Evolutionary conservation across 1,140 invertebrate species (phyloP).

Genomic region (Leptinotarsa undecemlineata): DNA sequence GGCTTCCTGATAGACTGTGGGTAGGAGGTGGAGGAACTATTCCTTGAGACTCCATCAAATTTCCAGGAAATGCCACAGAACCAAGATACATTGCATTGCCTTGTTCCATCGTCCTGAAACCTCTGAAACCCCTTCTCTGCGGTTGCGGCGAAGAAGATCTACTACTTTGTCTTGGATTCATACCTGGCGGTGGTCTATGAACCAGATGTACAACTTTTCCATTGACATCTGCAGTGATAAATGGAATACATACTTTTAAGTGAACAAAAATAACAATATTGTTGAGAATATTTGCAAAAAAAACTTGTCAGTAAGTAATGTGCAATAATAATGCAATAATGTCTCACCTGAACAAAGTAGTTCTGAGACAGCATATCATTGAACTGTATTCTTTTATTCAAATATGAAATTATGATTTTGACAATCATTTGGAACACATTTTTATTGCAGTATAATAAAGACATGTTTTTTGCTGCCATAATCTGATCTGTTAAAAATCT

Average conservation of each 20-base stretch:
- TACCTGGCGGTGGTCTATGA: conserved; percentile 74
- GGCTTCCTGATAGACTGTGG: conserved; percentile 56
- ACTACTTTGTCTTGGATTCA: conserved; percentile 51
- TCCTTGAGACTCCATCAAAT: conserved; percentile 62
- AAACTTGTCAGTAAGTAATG: too few species aligned
- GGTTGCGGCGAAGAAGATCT: conserved; percentile 53
- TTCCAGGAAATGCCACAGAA: conserved; percentile 66
- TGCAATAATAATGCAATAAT: too few species aligned
- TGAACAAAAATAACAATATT: too few species aligned
- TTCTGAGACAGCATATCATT: too few species aligned
- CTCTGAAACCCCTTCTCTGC: conserved; percentile 49
- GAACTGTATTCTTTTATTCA: too few species aligned
- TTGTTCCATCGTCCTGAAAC: conserved; percentile 51
- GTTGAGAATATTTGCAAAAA: too few species aligned
- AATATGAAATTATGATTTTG: too few species aligned
- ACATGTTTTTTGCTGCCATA: too few species aligned
- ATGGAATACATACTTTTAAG: not conserved
- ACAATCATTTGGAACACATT: too few species aligned
- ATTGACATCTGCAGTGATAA: conserved; percentile 72
- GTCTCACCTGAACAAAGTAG: too few species aligned
- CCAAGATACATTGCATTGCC: conserved; percentile 66
- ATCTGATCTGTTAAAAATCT: too few species aligned
- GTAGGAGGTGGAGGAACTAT: conserved; percentile 53
- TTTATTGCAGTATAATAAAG: too few species aligned
- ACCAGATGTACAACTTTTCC: conserved; percentile 93